These are phyloP conservation scores for Trissonchulus latispiculum DNA, from an alignment of 2,888 invertebrate genomes.

Conservation along the genomic window DNA sequence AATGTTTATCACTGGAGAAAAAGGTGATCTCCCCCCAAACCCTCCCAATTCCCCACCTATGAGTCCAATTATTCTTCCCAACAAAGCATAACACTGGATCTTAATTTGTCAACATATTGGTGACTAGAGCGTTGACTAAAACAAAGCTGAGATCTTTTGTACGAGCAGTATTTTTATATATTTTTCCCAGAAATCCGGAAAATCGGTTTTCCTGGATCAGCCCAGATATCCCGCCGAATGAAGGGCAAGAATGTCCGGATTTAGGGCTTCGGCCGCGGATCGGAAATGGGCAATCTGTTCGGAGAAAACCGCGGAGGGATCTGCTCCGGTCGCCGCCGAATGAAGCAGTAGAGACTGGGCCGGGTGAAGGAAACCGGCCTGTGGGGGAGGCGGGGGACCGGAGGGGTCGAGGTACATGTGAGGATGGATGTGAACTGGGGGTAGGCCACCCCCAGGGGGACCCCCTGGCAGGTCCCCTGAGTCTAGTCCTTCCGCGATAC, in stretches of 20 bases:
- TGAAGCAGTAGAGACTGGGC: background rate
- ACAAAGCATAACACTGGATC: too few species aligned
- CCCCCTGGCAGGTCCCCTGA: background rate
- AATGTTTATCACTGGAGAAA: too few species aligned
- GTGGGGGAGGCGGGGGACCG: background rate
- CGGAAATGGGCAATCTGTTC: background rate
- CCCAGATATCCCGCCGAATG: background rate
- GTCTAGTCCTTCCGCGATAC: background rate
- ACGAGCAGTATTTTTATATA: too few species aligned
- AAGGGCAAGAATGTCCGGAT: background rate
- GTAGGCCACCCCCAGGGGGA: background rate
- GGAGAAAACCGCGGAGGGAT: background rate
- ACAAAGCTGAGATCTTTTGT: too few species aligned
- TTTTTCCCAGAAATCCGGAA: too few species aligned
- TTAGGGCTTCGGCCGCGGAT: background rate
- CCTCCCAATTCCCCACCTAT: too few species aligned
- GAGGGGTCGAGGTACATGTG: background rate
- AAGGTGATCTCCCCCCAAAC: too few species aligned
- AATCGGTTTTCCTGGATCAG: too few species aligned
- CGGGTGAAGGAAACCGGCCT: background rate
- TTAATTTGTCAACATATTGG: too few species aligned
- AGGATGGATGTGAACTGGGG: too few species aligned
- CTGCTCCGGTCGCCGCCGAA: background rate
- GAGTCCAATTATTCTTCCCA: too few species aligned
- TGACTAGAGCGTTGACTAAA: too few species aligned